phyloP scores from a whole-genome alignment of 1,140 invertebrate species.

The Agrypnia vestita region DNA sequence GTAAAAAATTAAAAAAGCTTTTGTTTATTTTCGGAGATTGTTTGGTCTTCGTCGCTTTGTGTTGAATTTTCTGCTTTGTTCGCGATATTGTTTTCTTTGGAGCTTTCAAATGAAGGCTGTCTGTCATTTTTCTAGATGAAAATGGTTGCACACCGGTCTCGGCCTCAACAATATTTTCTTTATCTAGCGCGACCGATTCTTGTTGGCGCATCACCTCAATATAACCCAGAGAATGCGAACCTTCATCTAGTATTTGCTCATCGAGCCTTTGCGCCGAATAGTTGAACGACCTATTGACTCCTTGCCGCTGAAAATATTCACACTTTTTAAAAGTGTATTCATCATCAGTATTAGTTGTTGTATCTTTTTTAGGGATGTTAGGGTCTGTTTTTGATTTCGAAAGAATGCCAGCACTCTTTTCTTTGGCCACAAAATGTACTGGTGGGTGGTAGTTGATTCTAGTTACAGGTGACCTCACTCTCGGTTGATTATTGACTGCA shows the following conservation, averaged over 20 bases:
- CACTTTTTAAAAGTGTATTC: conserved; percentile 37
- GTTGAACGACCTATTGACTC: conserved; percentile 70
- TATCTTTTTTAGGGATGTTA: conserved; percentile 34
- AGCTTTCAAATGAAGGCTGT: conserved; percentile 71
- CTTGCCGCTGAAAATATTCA: conserved; percentile 69
- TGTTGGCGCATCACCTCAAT: conserved; percentile 63
- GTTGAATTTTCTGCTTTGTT: conserved; percentile 64
- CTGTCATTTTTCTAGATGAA: conserved; percentile 70
- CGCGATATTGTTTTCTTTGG: conserved; percentile 65
- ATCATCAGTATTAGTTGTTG: conserved; percentile 32
- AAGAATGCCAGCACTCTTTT: conserved; percentile 7
- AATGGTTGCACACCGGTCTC: conserved; percentile 67
- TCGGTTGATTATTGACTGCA: conserved; percentile 70
- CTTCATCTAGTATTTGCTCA: conserved; percentile 71
- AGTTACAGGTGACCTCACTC: conserved; percentile 70
- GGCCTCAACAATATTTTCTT: conserved; percentile 57
- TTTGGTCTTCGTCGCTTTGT: conserved; percentile 64
- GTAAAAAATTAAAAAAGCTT: conserved; percentile 67
- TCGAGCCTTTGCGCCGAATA: conserved; percentile 69
- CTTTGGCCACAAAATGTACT: conserved; percentile 47
- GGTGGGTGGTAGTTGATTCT: conserved; percentile 61
- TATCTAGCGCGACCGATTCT: conserved; percentile 60
- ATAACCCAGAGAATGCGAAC: conserved; percentile 70
- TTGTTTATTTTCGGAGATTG: conserved; percentile 60
- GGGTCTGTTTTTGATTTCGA: conserved; percentile 23